Evolutionary conservation across 2,113 vertebrate species (phyloP).

Genomic region (Rhabdomys dilectus): DNA sequence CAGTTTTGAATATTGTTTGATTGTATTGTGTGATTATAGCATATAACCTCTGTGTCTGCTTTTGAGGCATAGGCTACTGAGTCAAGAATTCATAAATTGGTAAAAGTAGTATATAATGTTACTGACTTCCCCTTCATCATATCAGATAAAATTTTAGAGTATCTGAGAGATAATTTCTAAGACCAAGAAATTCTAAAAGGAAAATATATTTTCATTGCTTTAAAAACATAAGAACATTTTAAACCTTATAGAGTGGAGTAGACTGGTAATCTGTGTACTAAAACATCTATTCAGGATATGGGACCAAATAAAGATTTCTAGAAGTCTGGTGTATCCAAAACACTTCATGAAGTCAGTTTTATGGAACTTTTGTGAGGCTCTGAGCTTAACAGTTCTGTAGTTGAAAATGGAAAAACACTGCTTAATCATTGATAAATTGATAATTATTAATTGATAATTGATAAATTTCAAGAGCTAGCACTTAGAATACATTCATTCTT

Average conservation of each 20-base stretch:
- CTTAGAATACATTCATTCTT: background rate
- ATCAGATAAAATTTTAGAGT: background rate
- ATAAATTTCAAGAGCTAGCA: background rate
- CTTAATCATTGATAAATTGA: background rate
- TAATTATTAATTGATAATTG: background rate
- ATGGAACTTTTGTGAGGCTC: background rate
- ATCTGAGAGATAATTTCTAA: background rate
- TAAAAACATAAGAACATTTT: background rate
- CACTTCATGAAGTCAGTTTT: background rate
- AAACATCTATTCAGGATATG: background rate
- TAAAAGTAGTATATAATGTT: background rate
- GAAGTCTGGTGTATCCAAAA: background rate
- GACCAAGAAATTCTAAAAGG: background rate
- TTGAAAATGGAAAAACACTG: background rate
- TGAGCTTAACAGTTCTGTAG: background rate
- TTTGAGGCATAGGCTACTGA: background rate
- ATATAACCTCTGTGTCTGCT: background rate
- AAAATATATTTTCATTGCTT: background rate
- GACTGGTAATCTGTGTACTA: background rate
- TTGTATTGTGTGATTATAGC: background rate
- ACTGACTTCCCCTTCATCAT: background rate
- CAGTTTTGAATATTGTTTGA: background rate
- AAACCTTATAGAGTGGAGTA: background rate
- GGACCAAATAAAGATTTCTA: background rate
- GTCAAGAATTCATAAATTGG: background rate